Conservation (phyloP, 2,797 vertebrate genomes). For the Anomalospiza imberbis region DNA sequence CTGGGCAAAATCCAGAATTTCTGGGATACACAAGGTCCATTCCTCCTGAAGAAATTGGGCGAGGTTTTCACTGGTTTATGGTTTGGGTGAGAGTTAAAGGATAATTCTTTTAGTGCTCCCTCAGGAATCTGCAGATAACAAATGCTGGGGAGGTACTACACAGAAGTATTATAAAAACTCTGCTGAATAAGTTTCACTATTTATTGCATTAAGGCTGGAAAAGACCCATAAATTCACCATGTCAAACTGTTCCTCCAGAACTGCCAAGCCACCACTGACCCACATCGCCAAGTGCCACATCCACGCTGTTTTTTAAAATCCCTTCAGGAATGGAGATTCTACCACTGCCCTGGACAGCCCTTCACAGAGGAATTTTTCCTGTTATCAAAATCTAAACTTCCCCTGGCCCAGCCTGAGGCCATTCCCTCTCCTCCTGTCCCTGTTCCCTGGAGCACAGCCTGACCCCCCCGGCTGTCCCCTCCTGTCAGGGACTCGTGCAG, state of each 20-base stretch:
- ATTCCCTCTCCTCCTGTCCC: not conserved
- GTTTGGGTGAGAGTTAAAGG: not conserved
- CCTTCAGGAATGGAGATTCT: not conserved
- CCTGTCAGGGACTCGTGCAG: not conserved
- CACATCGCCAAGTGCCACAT: not conserved
- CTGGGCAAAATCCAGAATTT: not conserved
- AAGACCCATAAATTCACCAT: not conserved
- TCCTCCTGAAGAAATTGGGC: fast-evolving
- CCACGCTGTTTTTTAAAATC: not conserved
- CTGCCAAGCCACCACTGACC: not conserved
- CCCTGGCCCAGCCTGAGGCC: not conserved
- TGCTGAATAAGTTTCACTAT: fast-evolving
- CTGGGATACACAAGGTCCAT: not conserved
- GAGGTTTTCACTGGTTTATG: not conserved
- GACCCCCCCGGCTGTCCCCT: no score
- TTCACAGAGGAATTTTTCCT: no score
- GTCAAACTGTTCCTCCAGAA: no score
- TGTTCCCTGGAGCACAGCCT: not conserved
- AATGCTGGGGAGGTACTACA: not conserved
- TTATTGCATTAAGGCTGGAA: not conserved
- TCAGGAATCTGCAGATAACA: not conserved
- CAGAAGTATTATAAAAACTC: not conserved
- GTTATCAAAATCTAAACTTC: not conserved
- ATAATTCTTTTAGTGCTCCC: not conserved
- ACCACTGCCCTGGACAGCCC: no score